phyloP scores from a whole-genome alignment of 2,888 invertebrate genomes.

The Lochmaea crataegi region DNA sequence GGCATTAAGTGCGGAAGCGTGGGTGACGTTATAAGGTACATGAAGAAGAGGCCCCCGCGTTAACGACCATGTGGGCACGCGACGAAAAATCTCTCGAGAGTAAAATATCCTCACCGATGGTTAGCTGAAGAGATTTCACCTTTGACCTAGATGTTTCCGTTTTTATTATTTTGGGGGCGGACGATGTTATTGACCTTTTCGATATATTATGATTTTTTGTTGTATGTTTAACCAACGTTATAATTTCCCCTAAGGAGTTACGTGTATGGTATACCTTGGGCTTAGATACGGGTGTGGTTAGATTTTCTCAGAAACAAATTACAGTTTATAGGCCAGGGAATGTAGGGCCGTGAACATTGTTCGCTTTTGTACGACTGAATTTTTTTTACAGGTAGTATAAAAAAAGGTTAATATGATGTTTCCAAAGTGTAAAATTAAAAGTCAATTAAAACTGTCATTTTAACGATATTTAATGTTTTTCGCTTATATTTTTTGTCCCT shows the following conservation, averaged over 20 bases:
- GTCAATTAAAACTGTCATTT: no score
- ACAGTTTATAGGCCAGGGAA: no score
- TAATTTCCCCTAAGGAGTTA: neutral
- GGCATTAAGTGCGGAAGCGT: constrained; percentile 9
- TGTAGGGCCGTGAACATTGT: no score
- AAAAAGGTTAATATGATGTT: no score
- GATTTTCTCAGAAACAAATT: neutral
- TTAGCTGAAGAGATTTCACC: constrained; percentile 24
- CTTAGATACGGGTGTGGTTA: neutral
- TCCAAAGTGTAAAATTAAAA: no score
- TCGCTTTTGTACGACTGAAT: no score
- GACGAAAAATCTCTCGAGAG: constrained; percentile 7
- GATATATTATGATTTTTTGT: neutral
- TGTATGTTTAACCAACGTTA: neutral
- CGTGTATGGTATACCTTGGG: neutral
- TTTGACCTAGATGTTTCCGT: constrained; percentile 30
- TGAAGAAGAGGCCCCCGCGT: constrained; percentile 12
- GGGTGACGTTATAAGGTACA: constrained; percentile 18
- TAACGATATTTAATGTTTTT: no score
- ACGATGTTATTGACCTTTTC: constrained; percentile 11
- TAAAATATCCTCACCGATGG: neutral
- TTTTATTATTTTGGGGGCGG: constrained; percentile 24
- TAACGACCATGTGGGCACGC: constrained; percentile 30
- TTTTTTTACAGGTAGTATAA: no score
- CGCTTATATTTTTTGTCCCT: no score